Conservation (phyloP, 2,113 vertebrate genomes). For the Brachionichthys hirsutus region DNA sequence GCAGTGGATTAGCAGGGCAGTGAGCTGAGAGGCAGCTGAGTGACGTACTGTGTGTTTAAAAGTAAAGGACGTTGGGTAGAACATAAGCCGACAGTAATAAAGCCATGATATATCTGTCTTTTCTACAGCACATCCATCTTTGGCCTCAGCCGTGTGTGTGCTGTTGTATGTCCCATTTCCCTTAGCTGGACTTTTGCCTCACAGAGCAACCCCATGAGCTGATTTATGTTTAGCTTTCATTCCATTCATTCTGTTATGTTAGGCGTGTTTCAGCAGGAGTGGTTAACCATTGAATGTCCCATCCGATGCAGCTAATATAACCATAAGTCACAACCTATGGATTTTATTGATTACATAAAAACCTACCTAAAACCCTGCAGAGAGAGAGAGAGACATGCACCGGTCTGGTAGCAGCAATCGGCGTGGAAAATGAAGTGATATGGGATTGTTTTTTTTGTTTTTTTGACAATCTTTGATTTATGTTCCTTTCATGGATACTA, state of each 20-base stretch:
- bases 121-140: slow-evolving; percentile 41
- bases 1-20: slow-evolving; percentile 27
- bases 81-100: slow-evolving; percentile 68
- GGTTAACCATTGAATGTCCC: slow-evolving; percentile 54
- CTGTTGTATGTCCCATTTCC: slow-evolving; percentile 17
- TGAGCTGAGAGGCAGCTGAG: slow-evolving; percentile 50
- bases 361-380: too few species aligned
- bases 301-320: slow-evolving; percentile 27
- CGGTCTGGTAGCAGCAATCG: slow-evolving; percentile 53
- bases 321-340: slow-evolving; percentile 10
- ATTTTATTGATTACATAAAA: slow-evolving; percentile 12
- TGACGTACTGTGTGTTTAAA: slow-evolving; percentile 71
- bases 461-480: slow-evolving; percentile 56
- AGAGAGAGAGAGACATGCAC: slow-evolving; percentile 8
- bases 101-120: slow-evolving; percentile 61
- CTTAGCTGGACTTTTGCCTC: slow-evolving; percentile 25
- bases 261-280: slow-evolving; percentile 44
- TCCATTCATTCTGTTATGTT: slow-evolving; percentile 42
- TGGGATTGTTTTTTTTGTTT: too few species aligned
- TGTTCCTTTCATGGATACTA: slow-evolving; percentile 33
- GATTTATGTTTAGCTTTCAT: slow-evolving; percentile 61
- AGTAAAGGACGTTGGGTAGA: slow-evolving; percentile 65
- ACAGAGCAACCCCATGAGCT: slow-evolving; percentile 34
- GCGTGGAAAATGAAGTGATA: slow-evolving; percentile 60
- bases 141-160: slow-evolving; percentile 5